Percentiles rank a stretch among this genome's conserved stretches.
Conservation (phyloP, 2,888 invertebrate species). For the Labia minor region DNA sequence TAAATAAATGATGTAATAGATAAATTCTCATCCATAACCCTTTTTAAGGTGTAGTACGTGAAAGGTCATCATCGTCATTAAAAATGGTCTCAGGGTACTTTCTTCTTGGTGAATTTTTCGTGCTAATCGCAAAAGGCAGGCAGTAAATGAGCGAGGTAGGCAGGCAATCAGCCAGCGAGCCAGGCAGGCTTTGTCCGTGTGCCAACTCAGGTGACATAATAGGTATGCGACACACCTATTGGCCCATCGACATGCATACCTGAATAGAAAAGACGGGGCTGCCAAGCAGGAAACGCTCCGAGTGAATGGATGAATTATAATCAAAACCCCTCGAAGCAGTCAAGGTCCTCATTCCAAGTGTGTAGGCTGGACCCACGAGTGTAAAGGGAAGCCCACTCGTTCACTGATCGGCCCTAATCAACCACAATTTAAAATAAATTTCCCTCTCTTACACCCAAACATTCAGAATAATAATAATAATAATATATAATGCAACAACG, state of each 20-base stretch:
- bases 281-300: not conserved
- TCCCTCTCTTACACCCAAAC: too few relatives aligned
- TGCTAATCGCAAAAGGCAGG: too few relatives aligned
- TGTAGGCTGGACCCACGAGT: not conserved
- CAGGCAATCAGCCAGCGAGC: too few relatives aligned
- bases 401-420: not conserved
- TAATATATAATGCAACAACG: too few relatives aligned
- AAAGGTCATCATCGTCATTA: too few relatives aligned
- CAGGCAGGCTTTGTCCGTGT: not conserved
- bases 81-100: too few relatives aligned
- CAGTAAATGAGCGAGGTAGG: too few relatives aligned
- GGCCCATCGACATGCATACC: conserved; percentile 13
- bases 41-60: too few relatives aligned
- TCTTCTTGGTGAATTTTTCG: too few relatives aligned
- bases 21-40: too few relatives aligned
- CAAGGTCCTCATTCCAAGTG: not conserved
- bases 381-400: not conserved
- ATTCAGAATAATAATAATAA: too few relatives aligned
- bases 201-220: not conserved
- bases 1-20: too few relatives aligned
- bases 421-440: not conserved
- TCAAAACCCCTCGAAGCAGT: not conserved
- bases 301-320: conserved; percentile 13
- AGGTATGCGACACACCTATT: conserved; percentile 13
- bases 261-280: not conserved